These are phyloP conservation scores for Drosophila auraria DNA, from an alignment of 1,140 invertebrate species.

Conservation along the genomic window DNA sequence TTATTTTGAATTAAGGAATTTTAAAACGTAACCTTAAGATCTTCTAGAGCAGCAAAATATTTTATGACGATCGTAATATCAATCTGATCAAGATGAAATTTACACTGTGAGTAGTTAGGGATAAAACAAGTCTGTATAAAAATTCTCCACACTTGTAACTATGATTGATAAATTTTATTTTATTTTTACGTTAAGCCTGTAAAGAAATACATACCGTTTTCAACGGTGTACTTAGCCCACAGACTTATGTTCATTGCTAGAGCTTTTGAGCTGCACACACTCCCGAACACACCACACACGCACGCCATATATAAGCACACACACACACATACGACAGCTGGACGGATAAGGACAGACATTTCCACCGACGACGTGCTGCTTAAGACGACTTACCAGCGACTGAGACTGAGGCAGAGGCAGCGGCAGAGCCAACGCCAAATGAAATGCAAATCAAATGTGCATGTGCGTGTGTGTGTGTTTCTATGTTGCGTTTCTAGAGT, in stretches of 20 bases:
- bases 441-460: conserved; percentile 76
- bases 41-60: no score
- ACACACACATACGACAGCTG: conserved; percentile 14
- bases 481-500: conserved; percentile 18
- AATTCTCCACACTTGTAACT: not conserved
- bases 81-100: no score
- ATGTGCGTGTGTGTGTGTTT: conserved; percentile 26
- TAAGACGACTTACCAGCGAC: conserved; percentile 46
- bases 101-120: no score
- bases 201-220: not conserved
- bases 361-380: conserved; percentile 39
- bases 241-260: conserved; percentile 26
- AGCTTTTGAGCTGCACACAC: conserved; percentile 65
- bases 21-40: no score
- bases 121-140: not conserved
- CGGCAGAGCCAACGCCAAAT: conserved; percentile 46
- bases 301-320: conserved; percentile 19
- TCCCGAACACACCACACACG: conserved; percentile 16
- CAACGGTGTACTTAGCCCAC: not conserved
- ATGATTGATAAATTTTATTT: not conserved
- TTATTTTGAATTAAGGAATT: no score
- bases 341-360: conserved; percentile 18
- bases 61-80: no score
- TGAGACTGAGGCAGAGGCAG: conserved; percentile 10
- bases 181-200: not conserved